Evolutionary conservation across 2,888 invertebrate genomes (phyloP), one percentile per base, ranked within the genome.

Genomic region (Lithophane socia): DNA sequence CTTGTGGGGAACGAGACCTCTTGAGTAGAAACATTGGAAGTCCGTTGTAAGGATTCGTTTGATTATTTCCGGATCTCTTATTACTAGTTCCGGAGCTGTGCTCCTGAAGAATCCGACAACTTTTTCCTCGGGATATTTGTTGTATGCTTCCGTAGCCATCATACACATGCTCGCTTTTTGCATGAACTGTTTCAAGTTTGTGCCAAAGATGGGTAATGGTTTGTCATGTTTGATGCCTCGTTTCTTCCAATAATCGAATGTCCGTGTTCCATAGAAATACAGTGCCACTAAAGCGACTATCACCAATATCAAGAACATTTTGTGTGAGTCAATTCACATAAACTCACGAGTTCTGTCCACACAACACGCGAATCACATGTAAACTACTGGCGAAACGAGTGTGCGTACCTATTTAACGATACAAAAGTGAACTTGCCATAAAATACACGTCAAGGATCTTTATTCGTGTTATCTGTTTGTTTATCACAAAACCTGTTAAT

Each of bases 71-170:
- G 94, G 95, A 80, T 96, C 96, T 83, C 96, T 92, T 56, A 96
- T 91, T 0, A 96, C 89, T 44, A 96, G 85, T 87, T 94, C 95
- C 1, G 96, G 95, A 3, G 52, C 49, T 0, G 91, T 91, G 0
- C 93, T 93, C 89, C 94, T 92, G 76, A 85, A 96, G 78, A 92
- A 95, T 2, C 96, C 96, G 0, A 95, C 95, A 0, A 95, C 94
- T 89, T 92, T 95, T 85, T 96, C 95, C 0, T 94, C 84, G 2
- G 95, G 95, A 81, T 93, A 96, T 82, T 92, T 94, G 29, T 88
- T 91, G 80, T 96, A 96, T 1, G 76, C 80, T 79, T 94, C 93
- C 2, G 94, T 91, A 1, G 94, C 95, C 79, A 93, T 79, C 93
- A 93, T 94, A n/a, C 93, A 93, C 76, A 94, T 91, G 75, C 96